Base-by-base conservation (phyloP, 1,140 invertebrate genomes). In the Musca vetustissima region DNA sequence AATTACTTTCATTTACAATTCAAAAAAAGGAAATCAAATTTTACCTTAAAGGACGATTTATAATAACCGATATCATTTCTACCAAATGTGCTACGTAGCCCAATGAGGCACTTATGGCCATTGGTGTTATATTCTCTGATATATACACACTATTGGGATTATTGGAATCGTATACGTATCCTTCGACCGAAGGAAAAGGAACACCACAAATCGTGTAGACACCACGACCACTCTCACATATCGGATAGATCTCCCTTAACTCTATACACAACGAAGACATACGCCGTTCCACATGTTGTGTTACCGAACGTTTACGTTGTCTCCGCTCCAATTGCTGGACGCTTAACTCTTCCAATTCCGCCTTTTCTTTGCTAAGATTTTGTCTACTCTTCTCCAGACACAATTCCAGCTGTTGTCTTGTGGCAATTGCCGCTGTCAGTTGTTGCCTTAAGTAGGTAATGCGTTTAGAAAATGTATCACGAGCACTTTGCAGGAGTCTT, bases 61-160 rank as follows among this genome's bases (percentile, higher is more conserved):
- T 84, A 76, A 95, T 90, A 70, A 88, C 88, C 8, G 92, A 89
- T 73, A 94, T 88, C 89, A 95, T 93, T 72, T 90, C 84, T 2
- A 92, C 86, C 17, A 92, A 83, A 80, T 95, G 93, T 68, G 91
- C 89, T 53, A 93, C 90, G 78, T 90, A 94, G 36, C 94, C 93
- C 48, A 95, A 83, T 9, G 91, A 91, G 52, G 93, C 90, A 32
- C 91, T 88, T 53, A 93, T 84, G 75, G 87, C 88, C 36, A 85
- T 85, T 66, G 80, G 92, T 89, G 78, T 90, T 87, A 76, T 77
- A 73, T 75, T 78, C 2, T 75, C 74, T 52, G 69, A 71, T 75
- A 72, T 17, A 66, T 61, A 36, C n/a, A 22, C 32, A 69, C 73
- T 76, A 15, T 61, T 49, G 15, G 73, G 67, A 64, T 80, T 73